Percentiles rank a stretch among this genome's conserved stretches.
Evolutionary conservation across 2,797 vertebrate genomes (phyloP).

Genomic region (Nyctibius grandis): DNA sequence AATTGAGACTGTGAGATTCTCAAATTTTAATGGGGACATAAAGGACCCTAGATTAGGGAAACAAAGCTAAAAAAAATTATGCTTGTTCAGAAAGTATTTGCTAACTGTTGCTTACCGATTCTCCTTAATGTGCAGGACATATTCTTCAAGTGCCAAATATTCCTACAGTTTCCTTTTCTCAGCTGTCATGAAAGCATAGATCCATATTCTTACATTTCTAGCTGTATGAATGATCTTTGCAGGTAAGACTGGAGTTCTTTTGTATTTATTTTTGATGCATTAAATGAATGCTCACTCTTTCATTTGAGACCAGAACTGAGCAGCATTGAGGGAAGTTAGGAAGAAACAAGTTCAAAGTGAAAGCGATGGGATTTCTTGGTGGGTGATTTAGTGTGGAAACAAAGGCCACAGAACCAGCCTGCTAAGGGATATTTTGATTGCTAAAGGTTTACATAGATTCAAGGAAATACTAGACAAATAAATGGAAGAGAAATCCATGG

Average conservation of each 20-base stretch:
- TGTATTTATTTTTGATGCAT: background rate
- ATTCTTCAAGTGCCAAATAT: slow-evolving; percentile 95
- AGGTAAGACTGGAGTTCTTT: slow-evolving; percentile 79
- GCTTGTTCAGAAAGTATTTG: background rate
- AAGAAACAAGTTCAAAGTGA: background rate
- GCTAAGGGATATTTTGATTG: background rate
- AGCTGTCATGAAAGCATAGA: slow-evolving; percentile 98
- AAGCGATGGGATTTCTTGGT: background rate
- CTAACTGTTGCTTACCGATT: background rate
- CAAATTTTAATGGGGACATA: background rate
- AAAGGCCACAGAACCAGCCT: background rate
- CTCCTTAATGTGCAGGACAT: slow-evolving; percentile 80
- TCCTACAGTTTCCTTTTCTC: slow-evolving; percentile 95
- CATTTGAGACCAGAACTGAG: background rate
- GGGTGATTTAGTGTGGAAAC: background rate
- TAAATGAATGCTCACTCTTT: background rate
- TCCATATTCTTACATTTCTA: slow-evolving; percentile 95
- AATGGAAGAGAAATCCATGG: background rate
- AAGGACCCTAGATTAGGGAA: background rate
- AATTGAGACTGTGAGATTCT: background rate
- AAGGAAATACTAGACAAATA: background rate
- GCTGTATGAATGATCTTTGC: slow-evolving; percentile 97
- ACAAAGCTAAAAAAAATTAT: background rate
- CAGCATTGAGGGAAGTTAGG: background rate
- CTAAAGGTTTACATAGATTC: background rate